Conservation (phyloP, 2,888 invertebrate species). For the Poecilobothrus nobilitatus region DNA sequence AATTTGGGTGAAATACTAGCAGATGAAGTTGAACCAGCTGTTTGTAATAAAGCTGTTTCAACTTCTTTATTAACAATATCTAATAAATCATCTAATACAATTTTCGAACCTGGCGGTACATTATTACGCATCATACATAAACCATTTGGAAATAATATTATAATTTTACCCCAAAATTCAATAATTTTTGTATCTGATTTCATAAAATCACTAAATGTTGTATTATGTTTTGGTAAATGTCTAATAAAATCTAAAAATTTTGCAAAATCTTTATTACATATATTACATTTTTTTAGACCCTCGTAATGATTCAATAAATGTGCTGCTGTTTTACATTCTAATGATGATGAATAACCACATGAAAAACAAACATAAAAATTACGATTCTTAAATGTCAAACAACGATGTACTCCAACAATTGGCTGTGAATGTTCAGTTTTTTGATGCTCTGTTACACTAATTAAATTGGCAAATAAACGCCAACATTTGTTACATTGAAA, state of each 20-base stretch:
- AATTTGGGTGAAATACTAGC: background rate
- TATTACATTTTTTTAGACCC: conserved; percentile 29
- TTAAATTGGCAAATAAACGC: background rate
- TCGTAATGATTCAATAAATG: conserved; percentile 36
- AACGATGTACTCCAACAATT: conserved; percentile 4
- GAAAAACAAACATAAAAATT: conserved; percentile 7
- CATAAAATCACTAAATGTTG: conserved; percentile 1
- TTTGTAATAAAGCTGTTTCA: background rate
- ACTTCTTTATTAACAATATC: background rate
- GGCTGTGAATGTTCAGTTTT: conserved; percentile 7
- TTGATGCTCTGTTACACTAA: conserved; percentile 7
- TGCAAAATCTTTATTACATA: conserved; percentile 24
- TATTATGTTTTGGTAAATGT: background rate
- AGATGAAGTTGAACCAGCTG: no score
- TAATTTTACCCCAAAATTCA: conserved; percentile 9
- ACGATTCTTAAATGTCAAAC: conserved; percentile 1
- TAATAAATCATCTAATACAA: background rate
- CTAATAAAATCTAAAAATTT: conserved; percentile 8
- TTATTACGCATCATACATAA: background rate
- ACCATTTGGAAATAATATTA: conserved; percentile 9
- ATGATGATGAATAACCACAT: conserved; percentile 9
- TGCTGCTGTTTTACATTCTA: conserved; percentile 37
- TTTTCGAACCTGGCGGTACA: background rate
- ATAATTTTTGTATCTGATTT: background rate
- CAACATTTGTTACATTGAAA: conserved; percentile 11